Base-by-base conservation (phyloP, 2,888 invertebrate genomes). In the Nomada lathburiana region DNA sequence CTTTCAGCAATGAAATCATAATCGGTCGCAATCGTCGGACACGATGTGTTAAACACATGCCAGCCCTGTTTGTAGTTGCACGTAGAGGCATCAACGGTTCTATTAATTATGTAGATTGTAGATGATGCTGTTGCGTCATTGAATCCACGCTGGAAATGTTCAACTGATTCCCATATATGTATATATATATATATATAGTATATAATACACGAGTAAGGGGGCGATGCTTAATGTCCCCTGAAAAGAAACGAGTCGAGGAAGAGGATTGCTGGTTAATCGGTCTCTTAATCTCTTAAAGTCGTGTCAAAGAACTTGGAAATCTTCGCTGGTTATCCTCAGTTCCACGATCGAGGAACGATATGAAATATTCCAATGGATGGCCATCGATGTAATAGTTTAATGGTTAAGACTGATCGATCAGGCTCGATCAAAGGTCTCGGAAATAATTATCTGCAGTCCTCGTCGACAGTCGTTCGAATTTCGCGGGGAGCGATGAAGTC, bases 21-120 rank as follows among this genome's bases (percentile, higher is more conserved):
- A 91, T 92, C 91, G 87, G 80, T 83, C 83, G 76, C 88, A 88
- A 92, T 91, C 89, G 87, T 79, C 67, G 83, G 82, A 81, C 88
- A 88, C 89, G 86, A 88, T 78, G 88, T 90, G 91, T 91, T 91
- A 92, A 89, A 89, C 85, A 84, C 92, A 91, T 90, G 90, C 90
- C 87, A 91, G 87, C 83, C 89, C 87, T 88, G 89, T 92, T 91
- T 91, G 89, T 90, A 89, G 82, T 57, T 88, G 88, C 82, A 83
- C 88, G 89, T 88, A 87, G 88, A 68, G 86, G 88, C 90, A 91
- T 90, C 91, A 89, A 87, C 89, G 88, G 83, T 85, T 87, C 85
- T 87, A 90, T 90, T 92, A 91, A 91, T 91, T 91, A 91, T 90
- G 90, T 86, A 91, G 85, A 86, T 78, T 90, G 90, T 86, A 91